Evolutionary conservation across 1,140 invertebrate genomes (phyloP), one percentile per base, ranked within the genome.

Genomic region (Halesus radiatus): DNA sequence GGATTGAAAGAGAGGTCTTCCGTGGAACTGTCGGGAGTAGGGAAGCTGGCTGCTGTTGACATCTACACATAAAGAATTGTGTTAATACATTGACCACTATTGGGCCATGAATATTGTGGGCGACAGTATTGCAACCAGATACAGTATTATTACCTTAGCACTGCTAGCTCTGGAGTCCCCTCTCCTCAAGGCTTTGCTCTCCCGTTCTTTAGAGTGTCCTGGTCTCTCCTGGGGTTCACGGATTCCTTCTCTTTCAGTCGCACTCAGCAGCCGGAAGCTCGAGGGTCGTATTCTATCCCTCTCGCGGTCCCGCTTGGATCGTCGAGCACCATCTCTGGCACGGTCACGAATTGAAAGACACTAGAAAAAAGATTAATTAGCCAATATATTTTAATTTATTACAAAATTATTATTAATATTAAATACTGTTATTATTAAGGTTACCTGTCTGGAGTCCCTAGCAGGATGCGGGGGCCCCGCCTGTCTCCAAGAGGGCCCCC

Each of bases 21-120:
- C 20, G 87, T 84, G 15, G 88, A 89, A 13, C 87, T 88, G 58
- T 85, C 81, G 10, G 84, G 85, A 23, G 85, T 85, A 16, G 84
- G 81, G n/a, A 83, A 84, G 82, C 84, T 83, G 16, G 80, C 79
- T 5, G 70, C 72, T 37, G 82, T 62, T 32, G 80, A 74, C 37
- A 80, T 73, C 81, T 83, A 23, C 26, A 20, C 22, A 23, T 7
- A 22, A 18, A 45, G 8, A 45, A 45, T 45, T 13, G 13, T 45
- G 8, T 45, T 10, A 13, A 45, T 6, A 37, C 32, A 1, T n/a
- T n/a, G n/a, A n/a, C n/a, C n/a, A n/a, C n/a, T n/a, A n/a, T n/a
- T n/a, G n/a, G n/a, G n/a, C n/a, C n/a, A n/a, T n/a, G n/a, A n/a
- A n/a, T n/a, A n/a, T n/a, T n/a, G n/a, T n/a, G n/a, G n/a, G n/a